Conservation (phyloP, 2,888 invertebrate species). For the Watsonalla binaria region DNA sequence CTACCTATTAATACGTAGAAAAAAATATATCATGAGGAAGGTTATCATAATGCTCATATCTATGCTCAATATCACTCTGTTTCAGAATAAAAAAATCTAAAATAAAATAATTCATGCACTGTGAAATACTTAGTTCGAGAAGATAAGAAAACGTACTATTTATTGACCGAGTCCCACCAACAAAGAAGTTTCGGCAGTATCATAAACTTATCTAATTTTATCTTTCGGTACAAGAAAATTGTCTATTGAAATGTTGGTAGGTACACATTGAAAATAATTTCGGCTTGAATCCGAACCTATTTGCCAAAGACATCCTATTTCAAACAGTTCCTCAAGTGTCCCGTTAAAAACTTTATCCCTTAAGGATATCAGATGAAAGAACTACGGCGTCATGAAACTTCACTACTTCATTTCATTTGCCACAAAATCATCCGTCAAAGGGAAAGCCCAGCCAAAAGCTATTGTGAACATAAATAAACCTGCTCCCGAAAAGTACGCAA, state of each 20-base stretch:
- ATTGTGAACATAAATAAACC: constrained; percentile 45
- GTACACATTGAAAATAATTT: background rate
- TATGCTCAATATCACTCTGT: no score
- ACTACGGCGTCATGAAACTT: constrained; percentile 1
- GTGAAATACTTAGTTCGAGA: no score
- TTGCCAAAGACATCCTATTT: background rate
- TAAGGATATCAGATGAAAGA: constrained; percentile 3
- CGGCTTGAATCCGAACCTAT: background rate
- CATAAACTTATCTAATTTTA: background rate
- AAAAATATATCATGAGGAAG: no score
- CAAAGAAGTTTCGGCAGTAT: background rate
- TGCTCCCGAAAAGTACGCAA: constrained; percentile 33
- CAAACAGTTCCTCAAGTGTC: background rate
- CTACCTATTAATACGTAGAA: no score
- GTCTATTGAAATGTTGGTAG: background rate
- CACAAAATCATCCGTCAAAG: constrained; percentile 44
- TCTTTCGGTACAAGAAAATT: background rate
- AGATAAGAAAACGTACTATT: no score
- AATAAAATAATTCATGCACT: no score
- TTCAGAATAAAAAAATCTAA: no score
- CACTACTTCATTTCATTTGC: constrained; percentile 31
- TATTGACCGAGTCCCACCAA: background rate
- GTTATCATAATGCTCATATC: no score
- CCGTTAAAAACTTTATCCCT: background rate
- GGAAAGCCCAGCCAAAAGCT: constrained; percentile 27